Conservation (phyloP, 2,797 vertebrate species). For the Cercopithecus mitis region DNA sequence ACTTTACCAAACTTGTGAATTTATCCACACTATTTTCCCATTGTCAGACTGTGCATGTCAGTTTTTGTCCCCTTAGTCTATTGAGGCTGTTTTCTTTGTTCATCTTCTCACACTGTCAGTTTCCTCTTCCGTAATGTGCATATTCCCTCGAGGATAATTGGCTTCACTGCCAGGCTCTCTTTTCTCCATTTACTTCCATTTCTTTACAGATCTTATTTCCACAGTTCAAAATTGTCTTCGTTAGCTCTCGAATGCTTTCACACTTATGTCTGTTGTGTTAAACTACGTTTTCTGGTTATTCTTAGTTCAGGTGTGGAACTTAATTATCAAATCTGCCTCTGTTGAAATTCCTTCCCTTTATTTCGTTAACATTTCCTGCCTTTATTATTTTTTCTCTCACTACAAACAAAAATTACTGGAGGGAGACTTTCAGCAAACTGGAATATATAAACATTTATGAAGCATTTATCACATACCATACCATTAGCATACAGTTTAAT, state of each 20-base stretch:
- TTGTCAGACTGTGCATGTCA: not conserved
- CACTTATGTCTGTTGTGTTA: not conserved
- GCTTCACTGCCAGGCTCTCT: not conserved
- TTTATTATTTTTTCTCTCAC: not conserved
- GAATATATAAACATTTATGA: not conserved
- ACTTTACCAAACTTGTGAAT: not conserved
- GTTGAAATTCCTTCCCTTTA: not conserved
- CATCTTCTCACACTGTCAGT: not conserved
- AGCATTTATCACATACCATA: not conserved
- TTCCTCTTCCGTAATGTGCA: not conserved
- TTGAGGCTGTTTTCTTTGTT: not conserved
- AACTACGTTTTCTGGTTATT: not conserved
- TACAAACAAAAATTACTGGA: not conserved
- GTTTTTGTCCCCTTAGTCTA: not conserved
- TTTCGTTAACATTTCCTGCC: not conserved
- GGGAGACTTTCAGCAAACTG: not conserved
- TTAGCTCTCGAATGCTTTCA: not conserved
- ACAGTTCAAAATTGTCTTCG: not conserved
- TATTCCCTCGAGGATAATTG: not conserved
- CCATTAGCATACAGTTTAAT: not conserved
- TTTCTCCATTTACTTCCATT: not conserved
- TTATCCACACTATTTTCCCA: not conserved
- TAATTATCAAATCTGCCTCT: not conserved
- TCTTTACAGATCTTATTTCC: not conserved
- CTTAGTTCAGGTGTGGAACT: not conserved